A percentile compares a stretch with the other conserved stretches of the same genome.
Evolutionary conservation across 2,113 vertebrate genomes (phyloP).

Genomic region (Nothoprocta perdicaria): DNA sequence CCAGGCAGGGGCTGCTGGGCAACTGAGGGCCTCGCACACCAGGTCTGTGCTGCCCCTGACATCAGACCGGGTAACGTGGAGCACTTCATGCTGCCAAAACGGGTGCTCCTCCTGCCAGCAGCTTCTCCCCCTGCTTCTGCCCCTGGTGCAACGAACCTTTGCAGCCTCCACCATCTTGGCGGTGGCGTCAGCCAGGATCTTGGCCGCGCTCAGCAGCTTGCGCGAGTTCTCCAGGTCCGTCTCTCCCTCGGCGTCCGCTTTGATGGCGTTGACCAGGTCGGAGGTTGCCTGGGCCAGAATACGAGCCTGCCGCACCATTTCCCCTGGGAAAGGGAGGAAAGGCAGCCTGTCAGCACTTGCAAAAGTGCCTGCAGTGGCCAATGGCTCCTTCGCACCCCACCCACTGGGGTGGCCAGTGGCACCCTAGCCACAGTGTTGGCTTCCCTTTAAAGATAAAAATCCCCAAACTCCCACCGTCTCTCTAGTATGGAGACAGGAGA

Average conservation of each 20-base stretch:
- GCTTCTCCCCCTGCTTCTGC: too few relatives aligned
- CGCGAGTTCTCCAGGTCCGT: constrained; percentile 94
- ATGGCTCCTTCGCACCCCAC: not conserved
- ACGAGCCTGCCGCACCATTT: constrained; percentile 97
- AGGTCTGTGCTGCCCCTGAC: rapidly evolving
- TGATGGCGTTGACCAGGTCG: constrained; percentile 96
- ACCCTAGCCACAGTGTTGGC: too few relatives aligned
- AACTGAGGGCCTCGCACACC: not conserved
- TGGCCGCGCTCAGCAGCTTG: constrained; percentile 94
- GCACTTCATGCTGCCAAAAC: not conserved
- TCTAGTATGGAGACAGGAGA: too few relatives aligned
- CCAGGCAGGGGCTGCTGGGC: not conserved
- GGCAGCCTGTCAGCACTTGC: not conserved
- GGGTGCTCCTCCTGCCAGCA: not conserved
- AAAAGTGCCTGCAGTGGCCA: not conserved
- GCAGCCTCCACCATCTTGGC: constrained; percentile 98
- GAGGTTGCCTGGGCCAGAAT: constrained; percentile 97
- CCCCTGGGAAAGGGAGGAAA: constrained; percentile 77
- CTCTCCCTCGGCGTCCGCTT: constrained; percentile 94
- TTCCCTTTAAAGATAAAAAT: too few relatives aligned
- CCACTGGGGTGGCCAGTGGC: too few relatives aligned
- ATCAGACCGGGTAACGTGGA: not conserved
- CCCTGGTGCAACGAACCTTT: constrained; percentile 78
- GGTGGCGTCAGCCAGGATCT: constrained; percentile 94
- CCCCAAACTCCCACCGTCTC: too few relatives aligned